Evolutionary conservation across 2,113 vertebrate genomes (phyloP).

Genomic region (Megaceryle torquata): DNA sequence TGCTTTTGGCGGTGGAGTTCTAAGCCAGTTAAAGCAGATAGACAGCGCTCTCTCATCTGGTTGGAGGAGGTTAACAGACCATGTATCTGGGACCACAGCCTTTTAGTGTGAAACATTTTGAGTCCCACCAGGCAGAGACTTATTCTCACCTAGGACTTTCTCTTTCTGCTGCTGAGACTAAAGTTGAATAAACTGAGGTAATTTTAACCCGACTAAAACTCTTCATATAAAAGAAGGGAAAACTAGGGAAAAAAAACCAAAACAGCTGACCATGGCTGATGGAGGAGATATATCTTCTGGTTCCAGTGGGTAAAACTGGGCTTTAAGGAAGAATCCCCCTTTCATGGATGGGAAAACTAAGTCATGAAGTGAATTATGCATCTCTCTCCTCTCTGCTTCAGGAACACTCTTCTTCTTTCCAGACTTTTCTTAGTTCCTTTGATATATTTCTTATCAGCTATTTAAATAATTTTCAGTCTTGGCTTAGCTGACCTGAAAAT

Average conservation of each 20-base stretch:
- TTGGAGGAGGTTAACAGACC: background rate
- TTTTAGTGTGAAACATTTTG: background rate
- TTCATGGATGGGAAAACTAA: background rate
- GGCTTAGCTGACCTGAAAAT: background rate
- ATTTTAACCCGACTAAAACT: background rate
- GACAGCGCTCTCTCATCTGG: background rate
- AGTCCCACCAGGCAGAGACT: background rate
- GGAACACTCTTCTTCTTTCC: background rate
- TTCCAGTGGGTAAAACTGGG: background rate
- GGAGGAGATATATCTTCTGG: background rate
- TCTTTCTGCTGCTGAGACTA: background rate
- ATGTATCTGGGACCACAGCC: background rate
- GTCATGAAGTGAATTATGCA: fast-evolving
- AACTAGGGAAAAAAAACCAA: background rate
- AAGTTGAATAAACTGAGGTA: background rate
- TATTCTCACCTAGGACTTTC: background rate
- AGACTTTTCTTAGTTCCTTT: background rate
- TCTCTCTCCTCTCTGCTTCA: background rate
- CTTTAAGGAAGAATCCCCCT: background rate
- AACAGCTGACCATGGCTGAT: background rate
- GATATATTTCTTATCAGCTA: background rate
- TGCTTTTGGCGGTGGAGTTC: background rate
- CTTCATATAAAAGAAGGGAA: background rate
- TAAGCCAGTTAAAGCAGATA: background rate
- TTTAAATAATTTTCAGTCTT: background rate